Base-by-base conservation (phyloP, 2,888 invertebrate genomes). In the Drosophila acutilabella region DNA sequence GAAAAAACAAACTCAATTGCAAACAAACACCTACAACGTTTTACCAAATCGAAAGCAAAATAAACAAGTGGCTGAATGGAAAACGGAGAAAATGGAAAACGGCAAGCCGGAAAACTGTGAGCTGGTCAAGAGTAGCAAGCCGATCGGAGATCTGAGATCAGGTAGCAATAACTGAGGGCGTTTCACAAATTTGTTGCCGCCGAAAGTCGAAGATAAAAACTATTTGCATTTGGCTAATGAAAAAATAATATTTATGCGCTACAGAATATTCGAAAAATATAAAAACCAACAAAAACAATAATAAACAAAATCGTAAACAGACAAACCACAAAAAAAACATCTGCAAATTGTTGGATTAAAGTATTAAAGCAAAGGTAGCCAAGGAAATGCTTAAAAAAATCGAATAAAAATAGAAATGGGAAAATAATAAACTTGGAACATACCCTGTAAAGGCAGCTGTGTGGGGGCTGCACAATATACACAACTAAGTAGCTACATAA, bases 151-250 rank as follows among this genome's bases (percentile, higher is more conserved):
- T 8, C 7, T 61, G 44, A 5, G 57, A 53, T 75, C 75, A 71
- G 75, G 76, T 73, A 76, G 68, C 75, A 53, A 61, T 50, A 60
- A 38, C 71, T 73, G 81, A 75, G 74, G 83, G 83, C 86, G 83
- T 75, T 71, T 44, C 47, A 74, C 53, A 71, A 67, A 75, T 70
- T 69, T 56, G 64, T 61, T 38, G 51, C 56, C 56, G 72, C 60
- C 64, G 30, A 30, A 68, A 64, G 68, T 52, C 47, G 47, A 57
- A 45, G 23, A 60, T 20, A 4, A 71, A 74, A 74, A 67, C 74
- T 80, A 85, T 86, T 85, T 86, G 82, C 82, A 82, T 85, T 83
- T 54, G 44, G 40, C 56, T 82, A 86, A 86, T 86, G 85, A 85
- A 86, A 86, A 74, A 64, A 79, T 51, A 86, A 86, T 87, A 86